phyloP scores from a whole-genome alignment of 2,888 invertebrate genomes.

The Parelbella ahira region DNA sequence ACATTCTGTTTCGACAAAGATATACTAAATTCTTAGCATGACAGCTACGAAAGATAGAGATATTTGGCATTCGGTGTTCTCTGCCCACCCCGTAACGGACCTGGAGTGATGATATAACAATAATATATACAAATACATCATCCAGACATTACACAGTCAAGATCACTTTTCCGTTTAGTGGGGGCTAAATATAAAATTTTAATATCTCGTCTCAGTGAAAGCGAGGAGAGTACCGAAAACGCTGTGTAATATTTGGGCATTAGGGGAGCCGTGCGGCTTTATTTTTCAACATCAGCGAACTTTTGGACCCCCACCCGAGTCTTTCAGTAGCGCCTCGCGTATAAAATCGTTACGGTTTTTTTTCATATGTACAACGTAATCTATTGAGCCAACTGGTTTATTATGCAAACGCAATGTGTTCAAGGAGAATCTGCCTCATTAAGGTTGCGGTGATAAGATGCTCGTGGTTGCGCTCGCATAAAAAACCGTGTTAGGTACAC shows the following conservation, averaged over 20 bases:
- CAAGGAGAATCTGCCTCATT: slow-evolving; percentile 3
- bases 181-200: slow-evolving; percentile 16
- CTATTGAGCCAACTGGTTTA: slow-evolving; percentile 16
- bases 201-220: slow-evolving; percentile 15
- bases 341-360: slow-evolving; percentile 12
- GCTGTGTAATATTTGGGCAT: slow-evolving; percentile 23
- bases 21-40: too few species aligned
- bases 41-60: neutral
- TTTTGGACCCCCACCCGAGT: neutral
- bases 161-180: slow-evolving; percentile 9
- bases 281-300: slow-evolving; percentile 15
- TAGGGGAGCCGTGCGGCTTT: slow-evolving; percentile 13
- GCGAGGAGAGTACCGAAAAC: slow-evolving; percentile 9
- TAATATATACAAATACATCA: slow-evolving; percentile 5
- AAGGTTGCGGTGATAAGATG: too few species aligned
- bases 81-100: too few species aligned
- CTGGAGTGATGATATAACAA: too few species aligned
- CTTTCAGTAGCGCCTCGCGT: too few species aligned
- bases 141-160: neutral
- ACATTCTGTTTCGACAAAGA: too few species aligned
- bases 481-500: too few species aligned
- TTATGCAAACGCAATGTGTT: slow-evolving; percentile 15
- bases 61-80: too few species aligned
- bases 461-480: too few species aligned
- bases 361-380: slow-evolving; percentile 11